These are phyloP conservation scores for Helobdella robusta DNA, from an alignment of 2,888 invertebrate species.

Conservation along the genomic window DNA sequence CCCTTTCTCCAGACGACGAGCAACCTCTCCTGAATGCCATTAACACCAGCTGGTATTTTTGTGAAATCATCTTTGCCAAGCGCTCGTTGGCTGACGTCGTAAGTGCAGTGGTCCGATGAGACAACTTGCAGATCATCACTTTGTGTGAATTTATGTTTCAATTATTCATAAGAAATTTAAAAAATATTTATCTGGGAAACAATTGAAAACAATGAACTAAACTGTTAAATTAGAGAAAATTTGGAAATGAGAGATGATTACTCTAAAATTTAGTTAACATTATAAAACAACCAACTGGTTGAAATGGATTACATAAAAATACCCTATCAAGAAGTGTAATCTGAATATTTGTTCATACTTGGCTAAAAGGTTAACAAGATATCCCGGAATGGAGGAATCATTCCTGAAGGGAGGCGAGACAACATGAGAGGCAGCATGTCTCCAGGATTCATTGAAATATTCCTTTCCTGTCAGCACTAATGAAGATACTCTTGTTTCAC, in stretches of 20 bases:
- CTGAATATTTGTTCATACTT: constrained; percentile 57
- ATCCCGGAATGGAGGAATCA: constrained; percentile 75
- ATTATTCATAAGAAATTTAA: no score
- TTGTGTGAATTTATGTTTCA: no score
- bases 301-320: background rate
- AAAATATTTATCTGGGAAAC: no score
- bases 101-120: constrained; percentile 93
- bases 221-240: no score
- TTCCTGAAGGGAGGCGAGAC: constrained; percentile 86
- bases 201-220: no score
- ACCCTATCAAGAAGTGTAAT: constrained; percentile 42
- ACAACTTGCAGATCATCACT: constrained; percentile 84
- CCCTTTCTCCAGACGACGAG: constrained; percentile 93
- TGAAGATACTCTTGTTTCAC: constrained; percentile 80
- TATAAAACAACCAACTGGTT: background rate
- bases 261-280: no score
- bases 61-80: constrained; percentile 74
- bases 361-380: constrained; percentile 73
- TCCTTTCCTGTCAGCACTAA: constrained; percentile 68
- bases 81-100: constrained; percentile 78
- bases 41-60: constrained; percentile 92
- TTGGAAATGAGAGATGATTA: background rate
- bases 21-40: constrained; percentile 93
- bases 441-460: constrained; percentile 75
- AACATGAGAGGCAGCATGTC: constrained; percentile 85